phyloP scores from a whole-genome alignment of 92 coral and sea anemone genomes.

The Palythoa grandiflora region DNA sequence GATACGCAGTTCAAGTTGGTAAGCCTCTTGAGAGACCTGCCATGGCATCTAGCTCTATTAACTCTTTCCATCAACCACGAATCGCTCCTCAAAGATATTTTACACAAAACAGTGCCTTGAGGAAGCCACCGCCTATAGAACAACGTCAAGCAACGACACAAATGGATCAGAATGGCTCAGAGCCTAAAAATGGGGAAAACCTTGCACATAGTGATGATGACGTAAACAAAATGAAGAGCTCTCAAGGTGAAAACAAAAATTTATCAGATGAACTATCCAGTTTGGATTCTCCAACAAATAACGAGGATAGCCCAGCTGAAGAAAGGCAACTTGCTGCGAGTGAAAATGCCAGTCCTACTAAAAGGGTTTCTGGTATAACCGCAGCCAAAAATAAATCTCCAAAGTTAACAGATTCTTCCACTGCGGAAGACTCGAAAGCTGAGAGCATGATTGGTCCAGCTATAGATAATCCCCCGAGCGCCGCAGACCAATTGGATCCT shows the following conservation, averaged over 20 bases:
- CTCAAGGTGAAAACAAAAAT: not conserved
- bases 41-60: not conserved
- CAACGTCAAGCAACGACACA: slow-evolving; percentile 6
- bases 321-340: not conserved
- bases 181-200: slow-evolving; percentile 10
- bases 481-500: slow-evolving; percentile 36
- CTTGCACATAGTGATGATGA: not conserved
- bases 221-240: not conserved
- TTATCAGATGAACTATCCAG: slow-evolving; percentile 19
- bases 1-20: slow-evolving; percentile 21
- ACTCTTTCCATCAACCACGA: slow-evolving; percentile 23
- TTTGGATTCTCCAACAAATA: slow-evolving; percentile 16
- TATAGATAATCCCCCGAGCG: not conserved
- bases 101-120: slow-evolving; percentile 1
- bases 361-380: slow-evolving; percentile 18
- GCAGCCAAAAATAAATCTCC: not conserved
- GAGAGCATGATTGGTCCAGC: slow-evolving; percentile 8
- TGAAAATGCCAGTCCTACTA: not conserved
- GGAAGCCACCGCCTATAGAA: not conserved
- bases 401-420: not conserved
- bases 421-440: slow-evolving; percentile 2
- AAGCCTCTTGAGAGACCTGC: slow-evolving; percentile 29
- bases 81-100: slow-evolving; percentile 11
- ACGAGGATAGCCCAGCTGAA: slow-evolving; percentile 1
- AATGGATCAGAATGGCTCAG: not conserved